phyloP scores from a whole-genome alignment of 2,797 vertebrate genomes.

The Pantherophis vulpinus region DNA sequence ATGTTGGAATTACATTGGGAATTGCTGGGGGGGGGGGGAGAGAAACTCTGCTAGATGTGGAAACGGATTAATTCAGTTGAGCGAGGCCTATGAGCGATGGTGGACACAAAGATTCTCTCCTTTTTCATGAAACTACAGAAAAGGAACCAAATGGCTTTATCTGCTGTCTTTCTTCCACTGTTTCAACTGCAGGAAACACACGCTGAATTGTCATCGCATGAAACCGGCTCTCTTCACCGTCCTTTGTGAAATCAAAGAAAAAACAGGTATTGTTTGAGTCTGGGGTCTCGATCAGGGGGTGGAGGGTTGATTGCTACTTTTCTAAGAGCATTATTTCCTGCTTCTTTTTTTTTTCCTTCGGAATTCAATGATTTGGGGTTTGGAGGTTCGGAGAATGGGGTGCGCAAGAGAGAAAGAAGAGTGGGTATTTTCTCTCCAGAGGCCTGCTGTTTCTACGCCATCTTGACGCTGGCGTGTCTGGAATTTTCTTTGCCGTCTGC shows the following conservation, averaged over 20 bases:
- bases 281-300: background rate
- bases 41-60: background rate
- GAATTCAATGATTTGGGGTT: background rate
- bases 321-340: background rate
- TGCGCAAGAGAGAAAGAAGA: background rate
- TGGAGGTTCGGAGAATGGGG: background rate
- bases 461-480: constrained; percentile 46
- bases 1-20: background rate
- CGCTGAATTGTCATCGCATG: constrained; percentile 93
- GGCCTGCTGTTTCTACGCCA: constrained; percentile 68
- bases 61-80: background rate
- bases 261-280: constrained; percentile 78
- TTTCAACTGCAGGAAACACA: constrained; percentile 83
- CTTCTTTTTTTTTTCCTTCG: background rate
- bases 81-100: background rate
- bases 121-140: background rate
- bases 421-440: constrained; percentile 20
- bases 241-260: constrained; percentile 92
- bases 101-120: background rate
- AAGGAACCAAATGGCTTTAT: constrained; percentile 12
- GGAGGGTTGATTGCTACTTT: background rate
- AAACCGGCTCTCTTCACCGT: constrained; percentile 93
- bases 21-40: background rate
- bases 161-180: constrained; percentile 18
- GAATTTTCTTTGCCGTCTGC: constrained; percentile 33